A percentile compares a stretch with the other conserved stretches of the same genome.
These are phyloP conservation scores for Sula dactylatra DNA, from an alignment of 2,113 vertebrate genomes.

Conservation along the genomic window DNA sequence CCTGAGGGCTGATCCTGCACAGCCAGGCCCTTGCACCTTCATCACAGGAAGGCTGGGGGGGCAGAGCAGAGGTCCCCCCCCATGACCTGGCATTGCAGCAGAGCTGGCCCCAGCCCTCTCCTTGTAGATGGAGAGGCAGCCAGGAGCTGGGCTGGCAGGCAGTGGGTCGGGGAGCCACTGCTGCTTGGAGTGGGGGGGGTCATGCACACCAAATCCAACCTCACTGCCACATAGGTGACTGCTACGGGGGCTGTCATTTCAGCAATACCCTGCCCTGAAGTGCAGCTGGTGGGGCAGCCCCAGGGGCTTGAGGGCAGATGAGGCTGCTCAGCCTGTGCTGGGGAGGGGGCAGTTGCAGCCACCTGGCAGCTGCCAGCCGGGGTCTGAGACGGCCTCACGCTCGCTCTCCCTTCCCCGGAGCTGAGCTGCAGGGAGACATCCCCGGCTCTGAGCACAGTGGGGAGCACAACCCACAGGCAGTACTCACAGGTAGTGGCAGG, in stretches of 20 bases:
- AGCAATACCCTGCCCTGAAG: background rate
- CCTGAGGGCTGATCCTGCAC: background rate
- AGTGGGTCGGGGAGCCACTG: background rate
- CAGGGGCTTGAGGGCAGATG: rapidly evolving
- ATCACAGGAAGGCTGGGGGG: rapidly evolving
- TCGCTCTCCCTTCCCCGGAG: background rate
- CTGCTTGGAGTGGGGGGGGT: background rate
- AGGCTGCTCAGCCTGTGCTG: background rate
- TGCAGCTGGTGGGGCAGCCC: rapidly evolving
- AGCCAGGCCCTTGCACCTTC: background rate
- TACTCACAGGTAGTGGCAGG: slow-evolving; percentile 87
- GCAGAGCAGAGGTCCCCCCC: background rate
- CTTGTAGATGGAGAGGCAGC: background rate
- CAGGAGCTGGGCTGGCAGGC: background rate
- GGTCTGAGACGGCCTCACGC: background rate
- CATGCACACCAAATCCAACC: background rate
- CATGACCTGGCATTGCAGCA: background rate
- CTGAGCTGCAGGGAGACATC: background rate
- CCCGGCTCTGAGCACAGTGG: background rate
- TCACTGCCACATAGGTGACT: rapidly evolving
- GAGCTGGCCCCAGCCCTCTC: background rate
- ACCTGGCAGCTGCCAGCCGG: background rate
- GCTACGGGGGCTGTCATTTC: background rate
- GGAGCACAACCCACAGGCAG: slow-evolving; percentile 18
- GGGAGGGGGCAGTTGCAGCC: background rate